These are phyloP conservation scores for Hirtodrosophila cameraria DNA, from an alignment of 2,888 invertebrate species.

Conservation along the genomic window DNA sequence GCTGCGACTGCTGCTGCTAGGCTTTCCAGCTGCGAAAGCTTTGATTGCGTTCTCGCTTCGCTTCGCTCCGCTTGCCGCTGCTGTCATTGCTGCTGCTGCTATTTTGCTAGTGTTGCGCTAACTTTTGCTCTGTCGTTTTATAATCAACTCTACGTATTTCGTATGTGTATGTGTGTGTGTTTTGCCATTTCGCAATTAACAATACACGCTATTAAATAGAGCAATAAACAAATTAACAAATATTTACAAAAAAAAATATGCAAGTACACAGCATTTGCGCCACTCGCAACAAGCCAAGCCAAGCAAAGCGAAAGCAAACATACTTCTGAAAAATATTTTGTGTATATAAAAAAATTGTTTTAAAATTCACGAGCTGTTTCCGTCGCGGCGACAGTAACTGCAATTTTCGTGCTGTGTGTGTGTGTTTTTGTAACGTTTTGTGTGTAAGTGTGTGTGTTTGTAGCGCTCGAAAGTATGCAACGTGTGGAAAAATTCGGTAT, in stretches of 20 bases:
- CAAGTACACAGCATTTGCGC: no score
- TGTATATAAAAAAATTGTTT: constrained; percentile 69
- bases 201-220: constrained; percentile 13
- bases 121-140: constrained; percentile 82
- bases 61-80: constrained; percentile 64
- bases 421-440: constrained; percentile 17
- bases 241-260: constrained; percentile 2
- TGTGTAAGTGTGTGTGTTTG: constrained; percentile 35
- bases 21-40: constrained; percentile 65
- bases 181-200: constrained; percentile 35
- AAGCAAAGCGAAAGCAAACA: constrained; percentile 10
- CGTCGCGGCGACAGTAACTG: constrained; percentile 67
- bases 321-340: constrained; percentile 39
- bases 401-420: constrained; percentile 63
- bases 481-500: constrained; percentile 70
- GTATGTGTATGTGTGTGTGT: constrained; percentile 28
- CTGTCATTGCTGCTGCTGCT: constrained; percentile 63
- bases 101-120: constrained; percentile 82
- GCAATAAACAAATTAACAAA: constrained; percentile 26
- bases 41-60: constrained; percentile 41
- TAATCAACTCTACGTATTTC: constrained; percentile 66
- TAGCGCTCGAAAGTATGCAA: constrained; percentile 70
- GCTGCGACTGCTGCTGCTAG: constrained; percentile 21
- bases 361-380: constrained; percentile 71
- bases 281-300: neutral